phyloP scores from a whole-genome alignment of 2,888 invertebrate genomes.

The Oligia fasciuncula region DNA sequence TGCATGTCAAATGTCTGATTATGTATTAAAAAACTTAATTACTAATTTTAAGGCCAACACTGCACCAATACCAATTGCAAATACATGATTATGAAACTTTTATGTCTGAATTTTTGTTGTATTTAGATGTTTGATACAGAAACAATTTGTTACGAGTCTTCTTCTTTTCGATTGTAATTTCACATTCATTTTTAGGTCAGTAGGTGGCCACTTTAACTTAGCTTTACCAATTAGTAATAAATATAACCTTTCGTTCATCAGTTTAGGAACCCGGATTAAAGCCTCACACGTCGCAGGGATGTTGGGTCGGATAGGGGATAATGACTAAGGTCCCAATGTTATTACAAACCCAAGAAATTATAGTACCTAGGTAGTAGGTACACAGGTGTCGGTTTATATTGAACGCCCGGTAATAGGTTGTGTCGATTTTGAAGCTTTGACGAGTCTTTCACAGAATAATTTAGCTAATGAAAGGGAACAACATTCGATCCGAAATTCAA shows the following conservation, averaged over 20 bases:
- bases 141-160: no score
- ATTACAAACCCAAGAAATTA: conserved; percentile 32
- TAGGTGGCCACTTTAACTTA: background rate
- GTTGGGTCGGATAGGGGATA: conserved; percentile 36
- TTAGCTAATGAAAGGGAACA: conserved; percentile 54
- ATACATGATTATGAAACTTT: background rate
- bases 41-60: background rate
- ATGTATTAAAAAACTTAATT: background rate
- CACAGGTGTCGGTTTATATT: conserved; percentile 45
- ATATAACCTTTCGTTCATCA: background rate
- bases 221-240: background rate
- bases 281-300: conserved; percentile 15
- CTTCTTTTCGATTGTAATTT: background rate
- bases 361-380: conserved; percentile 23
- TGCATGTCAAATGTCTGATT: background rate
- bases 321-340: conserved; percentile 47
- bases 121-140: background rate
- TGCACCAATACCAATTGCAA: background rate
- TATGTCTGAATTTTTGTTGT: background rate
- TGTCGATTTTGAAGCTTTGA: conserved; percentile 44
- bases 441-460: conserved; percentile 42
- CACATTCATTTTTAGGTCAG: background rate
- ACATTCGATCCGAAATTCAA: conserved; percentile 42
- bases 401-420: conserved; percentile 26
- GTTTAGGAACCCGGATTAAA: background rate